These are phyloP conservation scores for Xanthorhoe designata DNA, from an alignment of 2,888 invertebrate genomes.

Conservation along the genomic window DNA sequence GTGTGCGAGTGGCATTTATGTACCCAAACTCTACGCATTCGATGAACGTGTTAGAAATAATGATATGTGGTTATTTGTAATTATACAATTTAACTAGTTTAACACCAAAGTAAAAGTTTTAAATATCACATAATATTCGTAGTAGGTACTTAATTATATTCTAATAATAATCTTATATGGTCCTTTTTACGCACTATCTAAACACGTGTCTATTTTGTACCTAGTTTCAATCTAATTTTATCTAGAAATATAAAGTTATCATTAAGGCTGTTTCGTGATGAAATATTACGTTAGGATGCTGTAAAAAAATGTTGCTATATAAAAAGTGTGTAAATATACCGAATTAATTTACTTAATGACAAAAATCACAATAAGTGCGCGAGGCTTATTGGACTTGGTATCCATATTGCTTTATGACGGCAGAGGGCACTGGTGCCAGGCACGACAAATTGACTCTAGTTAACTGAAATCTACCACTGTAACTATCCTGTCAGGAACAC, in stretches of 20 bases:
- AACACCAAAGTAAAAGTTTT: conserved; percentile 78
- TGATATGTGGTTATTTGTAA: conserved; percentile 77
- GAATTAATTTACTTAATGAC: conserved; percentile 20
- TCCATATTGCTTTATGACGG: conserved; percentile 2
- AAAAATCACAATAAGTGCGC: conserved; percentile 29
- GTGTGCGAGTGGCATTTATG: not conserved
- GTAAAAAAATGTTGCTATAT: conserved; percentile 18
- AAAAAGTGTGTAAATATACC: conserved; percentile 20
- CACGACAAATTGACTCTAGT: conserved; percentile 33
- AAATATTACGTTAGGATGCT: conserved; percentile 31
- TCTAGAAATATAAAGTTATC: conserved; percentile 14
- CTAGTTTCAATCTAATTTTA: conserved; percentile 23
- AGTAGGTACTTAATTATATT: conserved; percentile 70
- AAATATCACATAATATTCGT: conserved; percentile 84
- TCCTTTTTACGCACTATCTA: conserved; percentile 69
- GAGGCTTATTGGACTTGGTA: conserved; percentile 14
- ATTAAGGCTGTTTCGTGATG: conserved; percentile 32
- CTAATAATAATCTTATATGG: conserved; percentile 74
- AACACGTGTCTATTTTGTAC: conserved; percentile 60
- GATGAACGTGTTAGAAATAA: conserved; percentile 72
- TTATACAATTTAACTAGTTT: conserved; percentile 72
- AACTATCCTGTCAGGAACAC: not conserved
- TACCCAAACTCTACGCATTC: conserved; percentile 41
- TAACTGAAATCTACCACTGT: not conserved
- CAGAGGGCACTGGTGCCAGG: conserved; percentile 17